Base-by-base conservation (phyloP, 92 coral and sea anemone genomes). In the Ricordea florida region DNA sequence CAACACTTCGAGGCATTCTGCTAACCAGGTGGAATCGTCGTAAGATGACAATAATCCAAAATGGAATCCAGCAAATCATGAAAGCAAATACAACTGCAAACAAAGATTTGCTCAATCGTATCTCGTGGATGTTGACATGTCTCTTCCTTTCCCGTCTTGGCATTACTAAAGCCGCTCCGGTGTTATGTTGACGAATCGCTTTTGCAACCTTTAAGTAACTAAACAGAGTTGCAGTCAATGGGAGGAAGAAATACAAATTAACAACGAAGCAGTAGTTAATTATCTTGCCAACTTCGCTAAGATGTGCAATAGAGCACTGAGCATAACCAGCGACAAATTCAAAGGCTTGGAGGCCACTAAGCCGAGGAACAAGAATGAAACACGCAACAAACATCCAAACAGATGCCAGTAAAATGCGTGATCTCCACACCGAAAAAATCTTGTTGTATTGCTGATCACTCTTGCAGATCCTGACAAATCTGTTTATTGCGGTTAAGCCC, bases 21-120 rank as follows among this genome's bases (percentile, higher is more conserved):
- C 23, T 26, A 11, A 57, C 80, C 36, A 57, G 14, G 30, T 26
- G 37, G 36, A 73, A 73, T 28, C 80, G 80, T 22, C 69, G 52
- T 14, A 73, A 31, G 26, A 73, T 53, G 41, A 84, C 90, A 9
- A 84, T 61, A 5, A 84, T 45, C 74, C 84, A 69, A 23, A 73
- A 73, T 6, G 90, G 90, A 6, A 84, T 70, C 90, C 85, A 78
- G 35, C 90, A 78, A 24, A 70, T 8, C 62, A 78, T 58, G 36
- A 84, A 84, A 8, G 78, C 67, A n/a, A 84, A 45, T 1, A 84
- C 85, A 20, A 84, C 85, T 0, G 80, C 80, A 22, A 84, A 84
- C 0, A 84, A 71, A 13, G 85, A 76, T 49, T 84, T 84, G 8
- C 84, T 78, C 4, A 84, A 14, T 51, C 47, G 50, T 4, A 84